Conservation (phyloP, 1,140 invertebrate genomes). For the Ceratina australensis region DNA sequence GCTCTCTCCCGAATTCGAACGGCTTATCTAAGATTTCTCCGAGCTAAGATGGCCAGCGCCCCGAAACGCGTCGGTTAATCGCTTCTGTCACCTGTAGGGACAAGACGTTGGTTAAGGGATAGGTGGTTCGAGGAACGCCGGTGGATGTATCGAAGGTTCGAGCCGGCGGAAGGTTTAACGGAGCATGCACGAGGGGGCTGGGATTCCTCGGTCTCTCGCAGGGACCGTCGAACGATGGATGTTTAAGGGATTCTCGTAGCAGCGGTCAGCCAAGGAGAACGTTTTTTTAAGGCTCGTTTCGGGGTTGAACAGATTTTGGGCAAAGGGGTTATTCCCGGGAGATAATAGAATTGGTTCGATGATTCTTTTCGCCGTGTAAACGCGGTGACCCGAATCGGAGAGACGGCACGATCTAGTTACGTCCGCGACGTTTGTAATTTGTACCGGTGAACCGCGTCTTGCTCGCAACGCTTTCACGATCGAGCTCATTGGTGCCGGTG, state of each 20-base stretch:
- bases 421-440: slow-evolving; percentile 3
- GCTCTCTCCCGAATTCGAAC: slow-evolving; percentile 23
- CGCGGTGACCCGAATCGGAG: too few relatives aligned
- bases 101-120: background rate
- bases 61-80: slow-evolving; percentile 27
- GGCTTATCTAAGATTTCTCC: slow-evolving; percentile 55
- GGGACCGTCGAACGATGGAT: background rate
- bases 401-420: slow-evolving; percentile 3
- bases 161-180: slow-evolving; percentile 41
- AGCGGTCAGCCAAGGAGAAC: background rate
- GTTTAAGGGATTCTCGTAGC: background rate
- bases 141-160: slow-evolving; percentile 43
- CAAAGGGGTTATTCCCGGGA: background rate
- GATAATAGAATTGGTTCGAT: background rate
- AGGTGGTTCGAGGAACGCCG: too few relatives aligned
- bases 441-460: background rate
- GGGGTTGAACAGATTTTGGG: background rate
- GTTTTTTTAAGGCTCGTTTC: background rate
- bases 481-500: background rate
- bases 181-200: slow-evolving; percentile 45
- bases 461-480: slow-evolving; percentile 10
- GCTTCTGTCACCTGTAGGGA: slow-evolving; percentile 43
- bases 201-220: background rate
- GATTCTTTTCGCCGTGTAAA: too few relatives aligned
- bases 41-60: slow-evolving; percentile 44